Evolutionary conservation across 2,797 vertebrate species (phyloP), one percentile per base, ranked within the genome.

Genomic region (Enteromius anoplus): DNA sequence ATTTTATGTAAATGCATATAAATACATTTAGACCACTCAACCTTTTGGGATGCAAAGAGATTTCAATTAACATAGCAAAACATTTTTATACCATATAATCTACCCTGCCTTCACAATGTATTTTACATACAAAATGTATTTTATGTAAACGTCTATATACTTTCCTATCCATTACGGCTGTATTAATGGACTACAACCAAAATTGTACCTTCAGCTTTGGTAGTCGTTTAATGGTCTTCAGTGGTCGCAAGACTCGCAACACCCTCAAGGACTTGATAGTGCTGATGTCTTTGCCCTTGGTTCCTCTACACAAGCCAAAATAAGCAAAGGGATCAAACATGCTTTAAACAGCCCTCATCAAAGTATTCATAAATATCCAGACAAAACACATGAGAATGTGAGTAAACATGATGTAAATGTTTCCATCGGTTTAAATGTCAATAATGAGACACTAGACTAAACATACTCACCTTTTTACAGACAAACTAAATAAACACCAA

Each of bases 261-360:
- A 99, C 98, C 70, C 98, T 92, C 90, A 99, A 91, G 1, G 98
- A 99, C 92, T 99, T 99, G 93, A 99, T 99, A 9, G 98, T 99
- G 95, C 95, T 99, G 93, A 99, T 97, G 91, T 99, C 97, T 92
- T 99, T 99, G 83, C 96, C 98, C 95, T 99, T 99, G 92, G 94
- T 97, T 86, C 97, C 97, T 92, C 96, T 97, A 93, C 85, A 93
- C 66, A 89, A 81, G 79, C 70, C 64, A 87, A 82, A 71, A 81
- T 32, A 75, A 42, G 23, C 15, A 26, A 66, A 40, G 0, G 51
- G 62, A 53, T 64, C 32, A 81, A 60, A 81, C 66, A 66, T 75
- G 71, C 32, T 51, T 29, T 37, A 15, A 40, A n/a, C 29, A 49
- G n/a, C 21, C 47, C 29, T 68, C 70, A 65, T 75, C n/a, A 83